phyloP scores from a whole-genome alignment of 2,888 invertebrate genomes.

The Hirtodrosophila alboralis region DNA sequence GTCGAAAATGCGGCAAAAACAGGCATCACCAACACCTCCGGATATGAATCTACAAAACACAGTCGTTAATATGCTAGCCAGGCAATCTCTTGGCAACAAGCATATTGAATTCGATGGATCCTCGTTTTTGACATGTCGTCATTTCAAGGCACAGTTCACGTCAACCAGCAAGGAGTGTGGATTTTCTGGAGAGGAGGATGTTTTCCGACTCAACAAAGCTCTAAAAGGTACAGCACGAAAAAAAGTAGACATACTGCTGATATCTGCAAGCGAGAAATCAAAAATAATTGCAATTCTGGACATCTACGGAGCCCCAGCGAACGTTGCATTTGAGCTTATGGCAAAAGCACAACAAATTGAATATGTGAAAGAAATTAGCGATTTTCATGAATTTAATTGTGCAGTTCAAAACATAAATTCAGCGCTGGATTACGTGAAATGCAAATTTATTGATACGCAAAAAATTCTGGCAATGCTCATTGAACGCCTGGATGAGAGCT shows the following conservation, averaged over 20 bases:
- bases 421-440: neutral
- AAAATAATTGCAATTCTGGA: neutral
- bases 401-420: neutral
- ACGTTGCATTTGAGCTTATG: neutral
- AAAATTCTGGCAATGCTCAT: neutral
- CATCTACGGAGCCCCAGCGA: neutral
- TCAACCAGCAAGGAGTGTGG: neutral
- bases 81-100: too few species aligned
- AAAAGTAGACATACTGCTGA: neutral
- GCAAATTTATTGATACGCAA: neutral
- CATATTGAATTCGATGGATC: too few species aligned
- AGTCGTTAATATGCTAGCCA: too few species aligned
- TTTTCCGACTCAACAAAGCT: conserved; percentile 1
- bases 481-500: neutral
- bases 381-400: neutral
- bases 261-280: neutral
- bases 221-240: neutral
- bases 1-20: too few species aligned
- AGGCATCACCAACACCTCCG: too few species aligned
- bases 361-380: neutral
- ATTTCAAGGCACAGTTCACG: neutral
- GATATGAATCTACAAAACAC: too few species aligned
- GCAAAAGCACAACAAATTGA: neutral
- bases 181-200: neutral
- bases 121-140: neutral